A percentile compares a stretch with the other conserved stretches of the same genome.
phyloP scores from a whole-genome alignment of 2,888 invertebrate species.

The Drosophila setosimentum region DNA sequence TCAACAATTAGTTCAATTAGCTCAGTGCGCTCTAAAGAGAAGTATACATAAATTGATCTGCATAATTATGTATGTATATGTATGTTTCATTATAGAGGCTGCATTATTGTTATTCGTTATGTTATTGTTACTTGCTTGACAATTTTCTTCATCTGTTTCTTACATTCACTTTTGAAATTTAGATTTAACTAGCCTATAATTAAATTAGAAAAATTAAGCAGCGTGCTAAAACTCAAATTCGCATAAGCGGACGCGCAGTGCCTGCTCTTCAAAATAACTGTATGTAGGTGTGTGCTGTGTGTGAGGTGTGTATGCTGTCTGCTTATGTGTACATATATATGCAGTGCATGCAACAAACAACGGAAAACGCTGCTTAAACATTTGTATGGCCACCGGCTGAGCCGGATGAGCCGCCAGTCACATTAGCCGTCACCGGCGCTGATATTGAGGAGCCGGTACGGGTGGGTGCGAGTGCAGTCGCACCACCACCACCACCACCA shows the following conservation, averaged over 20 bases:
- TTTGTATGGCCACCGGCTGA: conserved; percentile 83
- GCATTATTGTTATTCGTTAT: conserved; percentile 74
- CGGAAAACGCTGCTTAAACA: conserved; percentile 67
- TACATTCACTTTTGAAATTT: conserved; percentile 34
- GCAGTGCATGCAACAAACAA: conserved; percentile 37
- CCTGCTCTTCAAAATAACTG: conserved; percentile 5
- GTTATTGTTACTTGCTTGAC: conserved; percentile 53
- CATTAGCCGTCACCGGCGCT: conserved; percentile 82
- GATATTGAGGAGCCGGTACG: conserved; percentile 78
- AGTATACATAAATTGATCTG: conserved; percentile 70
- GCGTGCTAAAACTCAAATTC: conserved; percentile 31
- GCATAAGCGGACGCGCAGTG: conserved; percentile 3
- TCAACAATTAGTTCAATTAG: conserved; percentile 67
- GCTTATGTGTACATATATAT: conserved; percentile 4
- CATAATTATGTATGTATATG: conserved; percentile 65
- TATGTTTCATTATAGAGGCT: conserved; percentile 64
- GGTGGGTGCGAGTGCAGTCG: conserved; percentile 15
- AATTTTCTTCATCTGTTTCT: conserved; percentile 23
- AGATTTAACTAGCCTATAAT: conserved; percentile 78
- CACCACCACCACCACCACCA: conserved; percentile 3
- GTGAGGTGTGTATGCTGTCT: conserved; percentile 1
- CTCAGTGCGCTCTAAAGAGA: conserved; percentile 50
- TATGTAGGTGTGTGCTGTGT: conserved; percentile 1
- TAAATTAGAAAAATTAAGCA: conserved; percentile 62
- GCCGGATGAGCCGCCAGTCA: conserved; percentile 84